These are phyloP conservation scores for Pseudococcus jackbeardsleyi DNA, from an alignment of 2,888 invertebrate species.

Conservation along the genomic window DNA sequence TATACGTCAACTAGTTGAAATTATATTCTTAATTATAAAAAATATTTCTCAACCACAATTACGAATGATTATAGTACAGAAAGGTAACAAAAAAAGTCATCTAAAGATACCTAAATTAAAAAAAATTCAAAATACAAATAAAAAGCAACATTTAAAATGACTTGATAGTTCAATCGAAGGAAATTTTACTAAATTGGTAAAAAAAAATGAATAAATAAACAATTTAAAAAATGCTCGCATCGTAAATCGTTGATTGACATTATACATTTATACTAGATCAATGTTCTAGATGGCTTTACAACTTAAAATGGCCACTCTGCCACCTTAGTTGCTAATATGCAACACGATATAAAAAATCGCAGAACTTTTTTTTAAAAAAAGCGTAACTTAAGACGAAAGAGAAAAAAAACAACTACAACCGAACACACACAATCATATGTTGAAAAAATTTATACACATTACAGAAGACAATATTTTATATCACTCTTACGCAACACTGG, in stretches of 20 bases:
- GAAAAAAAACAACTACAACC: conserved; percentile 20
- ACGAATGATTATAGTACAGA: conserved; percentile 48
- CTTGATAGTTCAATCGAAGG: conserved; percentile 24
- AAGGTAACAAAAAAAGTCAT: conserved; percentile 43
- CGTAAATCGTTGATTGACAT: conserved; percentile 9
- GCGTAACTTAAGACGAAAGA: not conserved
- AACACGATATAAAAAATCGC: not conserved
- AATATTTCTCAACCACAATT: conserved; percentile 24
- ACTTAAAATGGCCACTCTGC: not conserved
- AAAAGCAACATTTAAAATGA: conserved; percentile 48
- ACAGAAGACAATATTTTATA: conserved; percentile 2
- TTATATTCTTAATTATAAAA: conserved; percentile 7
- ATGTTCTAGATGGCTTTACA: not conserved
- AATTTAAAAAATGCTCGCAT: not conserved
- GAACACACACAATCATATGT: conserved; percentile 25
- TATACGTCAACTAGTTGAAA: conserved; percentile 10
- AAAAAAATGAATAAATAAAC: not conserved
- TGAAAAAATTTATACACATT: not conserved
- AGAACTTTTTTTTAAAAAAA: not conserved
- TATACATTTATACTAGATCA: not conserved
- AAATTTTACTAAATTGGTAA: conserved; percentile 9
- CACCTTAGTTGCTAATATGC: not conserved
- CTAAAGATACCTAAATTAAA: not conserved
- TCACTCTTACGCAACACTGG: conserved; percentile 17
- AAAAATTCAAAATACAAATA: conserved; percentile 38